A percentile compares a stretch with the other conserved stretches of the same genome.
Evolutionary conservation across 2,797 vertebrate genomes (phyloP).

Genomic region (Sebastolobus alascanus): DNA sequence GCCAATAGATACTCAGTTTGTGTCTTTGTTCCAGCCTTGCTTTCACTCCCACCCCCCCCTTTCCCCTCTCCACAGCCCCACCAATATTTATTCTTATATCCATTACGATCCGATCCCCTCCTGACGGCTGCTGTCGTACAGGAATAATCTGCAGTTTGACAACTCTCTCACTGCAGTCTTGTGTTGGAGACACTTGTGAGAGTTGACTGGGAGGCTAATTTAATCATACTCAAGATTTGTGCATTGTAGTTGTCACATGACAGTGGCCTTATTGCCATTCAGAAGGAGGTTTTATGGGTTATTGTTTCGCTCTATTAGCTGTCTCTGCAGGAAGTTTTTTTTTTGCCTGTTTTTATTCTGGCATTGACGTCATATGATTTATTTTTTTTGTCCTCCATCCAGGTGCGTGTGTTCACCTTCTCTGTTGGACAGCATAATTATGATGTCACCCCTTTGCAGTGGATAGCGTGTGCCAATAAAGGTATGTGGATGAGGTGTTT

Average conservation of each 20-base stretch:
- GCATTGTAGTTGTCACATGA: conserved; percentile 21
- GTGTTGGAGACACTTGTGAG: conserved; percentile 34
- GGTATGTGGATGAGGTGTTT: conserved; percentile 80
- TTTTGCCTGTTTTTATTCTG: background rate
- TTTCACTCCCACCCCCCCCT: conserved; percentile 20
- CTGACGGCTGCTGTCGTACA: conserved; percentile 54
- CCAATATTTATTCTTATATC: conserved; percentile 55
- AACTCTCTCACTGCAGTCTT: conserved; percentile 43
- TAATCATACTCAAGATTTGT: conserved; percentile 16
- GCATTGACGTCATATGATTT: background rate
- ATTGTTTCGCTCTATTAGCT: background rate
- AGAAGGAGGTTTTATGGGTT: conserved; percentile 10
- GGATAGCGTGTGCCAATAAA: conserved; percentile 99
- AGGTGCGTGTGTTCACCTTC: conserved; percentile 99
- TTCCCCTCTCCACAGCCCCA: conserved; percentile 24
- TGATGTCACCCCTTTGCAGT: conserved; percentile 96
- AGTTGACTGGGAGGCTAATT: conserved; percentile 38
- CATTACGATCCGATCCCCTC: conserved; percentile 36
- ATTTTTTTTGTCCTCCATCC: conserved; percentile 39
- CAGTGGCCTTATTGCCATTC: conserved; percentile 4
- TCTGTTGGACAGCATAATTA: conserved; percentile 99
- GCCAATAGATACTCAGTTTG: conserved; percentile 49
- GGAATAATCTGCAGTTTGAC: conserved; percentile 60
- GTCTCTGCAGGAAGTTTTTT: background rate
- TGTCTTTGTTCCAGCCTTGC: conserved; percentile 40